phyloP scores from a whole-genome alignment of 2,888 invertebrate species.

The Steinernema hermaphroditum region DNA sequence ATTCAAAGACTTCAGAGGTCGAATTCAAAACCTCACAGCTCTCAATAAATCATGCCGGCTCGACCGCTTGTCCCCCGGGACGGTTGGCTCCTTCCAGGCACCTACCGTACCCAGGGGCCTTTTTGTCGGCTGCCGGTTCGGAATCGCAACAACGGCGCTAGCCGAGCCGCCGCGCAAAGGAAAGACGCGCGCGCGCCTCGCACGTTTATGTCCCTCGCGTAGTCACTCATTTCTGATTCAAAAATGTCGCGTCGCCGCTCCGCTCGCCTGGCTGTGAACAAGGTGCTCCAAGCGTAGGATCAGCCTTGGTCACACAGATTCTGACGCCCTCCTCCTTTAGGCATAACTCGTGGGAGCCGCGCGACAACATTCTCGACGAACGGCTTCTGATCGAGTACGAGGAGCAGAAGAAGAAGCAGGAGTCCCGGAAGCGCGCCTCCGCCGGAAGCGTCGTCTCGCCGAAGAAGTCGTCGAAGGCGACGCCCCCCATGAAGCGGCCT shows the following conservation, averaged over 20 bases:
- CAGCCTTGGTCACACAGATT: neutral
- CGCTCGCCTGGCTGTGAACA: conserved; percentile 21
- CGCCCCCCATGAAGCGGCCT: conserved; percentile 25
- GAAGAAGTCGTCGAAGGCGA: conserved; percentile 26
- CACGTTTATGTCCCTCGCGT: neutral
- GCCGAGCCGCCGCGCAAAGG: conserved; percentile 14
- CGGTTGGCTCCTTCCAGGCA: too few relatives aligned
- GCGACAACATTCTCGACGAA: conserved; percentile 52
- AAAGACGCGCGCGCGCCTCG: conserved; percentile 25
- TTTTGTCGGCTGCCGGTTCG: neutral
- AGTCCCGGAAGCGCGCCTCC: conserved; percentile 10
- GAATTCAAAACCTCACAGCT: too few relatives aligned
- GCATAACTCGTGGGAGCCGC: conserved; percentile 55
- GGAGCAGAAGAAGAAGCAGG: conserved; percentile 31
- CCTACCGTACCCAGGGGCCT: conserved; percentile 1
- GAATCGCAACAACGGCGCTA: conserved; percentile 16
- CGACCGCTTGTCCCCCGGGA: too few relatives aligned
- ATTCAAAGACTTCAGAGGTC: too few relatives aligned
- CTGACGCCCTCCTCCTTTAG: conserved; percentile 26
- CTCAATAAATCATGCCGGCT: too few relatives aligned
- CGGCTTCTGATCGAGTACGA: conserved; percentile 47
- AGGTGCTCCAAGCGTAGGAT: conserved; percentile 11
- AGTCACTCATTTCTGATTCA: conserved; percentile 21
- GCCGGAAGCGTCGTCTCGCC: conserved; percentile 15
- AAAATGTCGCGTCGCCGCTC: conserved; percentile 31